These are phyloP conservation scores for Syngnathus scovelli DNA, from an alignment of 2,113 vertebrate species.

Conservation along the genomic window DNA sequence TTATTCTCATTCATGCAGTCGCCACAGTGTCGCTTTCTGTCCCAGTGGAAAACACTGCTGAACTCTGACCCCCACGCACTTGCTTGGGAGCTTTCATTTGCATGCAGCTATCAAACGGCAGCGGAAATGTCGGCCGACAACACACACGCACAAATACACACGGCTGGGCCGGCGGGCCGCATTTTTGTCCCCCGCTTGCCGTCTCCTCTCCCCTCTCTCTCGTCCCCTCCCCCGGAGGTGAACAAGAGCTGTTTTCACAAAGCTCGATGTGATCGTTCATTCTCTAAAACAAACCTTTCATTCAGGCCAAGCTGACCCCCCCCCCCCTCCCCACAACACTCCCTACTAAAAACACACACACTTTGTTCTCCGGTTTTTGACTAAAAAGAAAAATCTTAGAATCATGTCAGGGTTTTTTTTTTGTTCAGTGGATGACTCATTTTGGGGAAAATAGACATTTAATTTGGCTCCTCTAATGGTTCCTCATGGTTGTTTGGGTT, in stretches of 20 bases:
- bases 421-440: background rate
- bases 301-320: slow-evolving; percentile 45
- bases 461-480: background rate
- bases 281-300: slow-evolving; percentile 67
- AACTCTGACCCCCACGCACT: slow-evolving; percentile 59
- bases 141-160: slow-evolving; percentile 3
- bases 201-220: slow-evolving; percentile 15
- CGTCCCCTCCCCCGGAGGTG: slow-evolving; percentile 34
- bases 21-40: slow-evolving; percentile 36
- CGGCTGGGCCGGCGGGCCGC: slow-evolving; percentile 14
- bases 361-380: background rate
- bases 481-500: background rate
- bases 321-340: slow-evolving; percentile 26
- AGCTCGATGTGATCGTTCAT: slow-evolving; percentile 56
- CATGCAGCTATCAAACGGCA: slow-evolving; percentile 58
- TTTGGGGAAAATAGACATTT: background rate
- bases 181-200: slow-evolving; percentile 43
- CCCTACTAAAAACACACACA: slow-evolving; percentile 53
- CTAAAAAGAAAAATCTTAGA: slow-evolving; percentile 17
- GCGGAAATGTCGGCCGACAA: slow-evolving; percentile 60
- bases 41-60: slow-evolving; percentile 46
- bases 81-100: slow-evolving; percentile 70
- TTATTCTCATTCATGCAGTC: slow-evolving; percentile 21
- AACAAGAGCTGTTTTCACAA: slow-evolving; percentile 72
- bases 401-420: background rate